Evolutionary conservation across 1,140 invertebrate genomes (phyloP).

Genomic region (Cotesia typhae): DNA sequence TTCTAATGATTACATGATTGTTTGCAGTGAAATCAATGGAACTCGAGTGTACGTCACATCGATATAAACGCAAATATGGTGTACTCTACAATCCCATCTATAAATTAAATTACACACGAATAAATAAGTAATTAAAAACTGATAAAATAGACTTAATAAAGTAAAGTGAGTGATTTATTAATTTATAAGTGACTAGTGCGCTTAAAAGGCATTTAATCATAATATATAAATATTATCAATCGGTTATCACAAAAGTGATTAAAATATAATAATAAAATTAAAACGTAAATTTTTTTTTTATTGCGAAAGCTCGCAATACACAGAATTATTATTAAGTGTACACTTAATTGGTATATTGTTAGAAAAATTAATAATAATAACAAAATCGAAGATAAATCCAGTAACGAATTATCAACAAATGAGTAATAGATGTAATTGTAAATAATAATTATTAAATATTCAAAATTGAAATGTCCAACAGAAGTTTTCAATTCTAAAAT

Average conservation of each 20-base stretch:
- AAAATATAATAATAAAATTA: no score
- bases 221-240: no score
- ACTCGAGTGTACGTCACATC: conserved; percentile 42
- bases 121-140: no score
- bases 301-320: background rate
- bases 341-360: conserved; percentile 27
- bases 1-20: conserved; percentile 18
- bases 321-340: conserved; percentile 36
- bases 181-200: no score
- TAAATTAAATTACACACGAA: background rate
- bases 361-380: conserved; percentile 28
- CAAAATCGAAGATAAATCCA: conserved; percentile 22
- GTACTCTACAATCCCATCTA: conserved; percentile 37
- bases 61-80: conserved; percentile 53
- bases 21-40: conserved; percentile 59
- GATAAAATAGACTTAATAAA: no score
- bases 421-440: conserved; percentile 53
- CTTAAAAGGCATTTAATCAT: no score
- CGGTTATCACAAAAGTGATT: no score
- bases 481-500: conserved; percentile 43
- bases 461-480: conserved; percentile 37
- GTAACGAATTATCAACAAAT: conserved; percentile 38
- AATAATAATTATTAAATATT: conserved; percentile 41
- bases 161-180: no score
- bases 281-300: conserved; percentile 13